phyloP scores from a whole-genome alignment of 2,797 vertebrate species.

The Pseudomugil tenellus region DNA sequence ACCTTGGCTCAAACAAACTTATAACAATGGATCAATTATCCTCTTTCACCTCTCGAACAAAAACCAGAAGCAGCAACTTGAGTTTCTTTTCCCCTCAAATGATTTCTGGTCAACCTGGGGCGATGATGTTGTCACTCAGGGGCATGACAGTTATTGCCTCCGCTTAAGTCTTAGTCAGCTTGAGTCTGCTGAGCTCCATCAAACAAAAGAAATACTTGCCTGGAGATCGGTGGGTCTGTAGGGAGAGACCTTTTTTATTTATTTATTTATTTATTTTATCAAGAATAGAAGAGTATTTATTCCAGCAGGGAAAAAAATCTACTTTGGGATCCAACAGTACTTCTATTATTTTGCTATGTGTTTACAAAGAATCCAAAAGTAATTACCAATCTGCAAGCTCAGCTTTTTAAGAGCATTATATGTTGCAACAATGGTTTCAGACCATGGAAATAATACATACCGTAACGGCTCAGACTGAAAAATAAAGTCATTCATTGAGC shows the following conservation, averaged over 20 bases:
- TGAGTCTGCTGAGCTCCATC: slow-evolving; percentile 65
- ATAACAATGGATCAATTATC: slow-evolving; percentile 41
- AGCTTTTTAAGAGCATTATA: slow-evolving; percentile 42
- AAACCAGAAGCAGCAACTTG: slow-evolving; percentile 22
- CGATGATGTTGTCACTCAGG: slow-evolving; percentile 4
- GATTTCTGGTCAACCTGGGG: slow-evolving; percentile 39
- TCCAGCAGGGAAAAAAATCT: slow-evolving; percentile 44
- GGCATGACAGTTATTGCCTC: slow-evolving; percentile 27
- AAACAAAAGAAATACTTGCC: slow-evolving; percentile 68
- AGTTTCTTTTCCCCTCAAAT: slow-evolving; percentile 17
- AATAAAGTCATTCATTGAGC: slow-evolving; percentile 34
- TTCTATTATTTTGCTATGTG: background rate
- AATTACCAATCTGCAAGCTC: slow-evolving; percentile 57
- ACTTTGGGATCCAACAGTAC: slow-evolving; percentile 61
- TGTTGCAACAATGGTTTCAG: slow-evolving; percentile 38
- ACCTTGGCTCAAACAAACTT: slow-evolving; percentile 9
- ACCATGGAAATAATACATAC: slow-evolving; percentile 7
- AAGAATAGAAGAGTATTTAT: slow-evolving; percentile 41
- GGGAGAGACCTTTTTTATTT: slow-evolving; percentile 55
- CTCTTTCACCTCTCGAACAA: slow-evolving; percentile 34
- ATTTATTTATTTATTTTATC: slow-evolving; percentile 39
- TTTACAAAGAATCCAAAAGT: background rate
- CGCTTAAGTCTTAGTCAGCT: slow-evolving; percentile 54
- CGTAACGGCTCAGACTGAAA: slow-evolving; percentile 6
- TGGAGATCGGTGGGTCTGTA: slow-evolving; percentile 61